A percentile compares a stretch with the other conserved stretches of the same genome.
Conservation (phyloP, 2,888 invertebrate genomes). For the Aleiodes leptofemur region DNA sequence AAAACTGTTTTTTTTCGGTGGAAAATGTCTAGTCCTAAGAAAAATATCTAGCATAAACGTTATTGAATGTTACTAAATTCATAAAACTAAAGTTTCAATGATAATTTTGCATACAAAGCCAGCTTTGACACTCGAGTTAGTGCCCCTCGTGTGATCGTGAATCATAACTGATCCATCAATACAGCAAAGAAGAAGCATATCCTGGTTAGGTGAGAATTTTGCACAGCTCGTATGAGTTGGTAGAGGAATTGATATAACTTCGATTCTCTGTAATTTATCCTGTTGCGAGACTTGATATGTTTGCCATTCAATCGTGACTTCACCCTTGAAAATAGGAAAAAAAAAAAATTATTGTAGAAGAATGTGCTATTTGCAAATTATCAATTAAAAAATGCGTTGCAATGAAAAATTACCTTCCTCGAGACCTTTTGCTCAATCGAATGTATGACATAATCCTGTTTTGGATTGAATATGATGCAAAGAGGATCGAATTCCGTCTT, state of each 20-base stretch:
- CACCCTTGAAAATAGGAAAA: constrained; percentile 73
- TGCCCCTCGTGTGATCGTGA: constrained; percentile 85
- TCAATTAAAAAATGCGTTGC: constrained; percentile 5
- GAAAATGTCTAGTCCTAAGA: no score
- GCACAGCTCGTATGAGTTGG: constrained; percentile 83
- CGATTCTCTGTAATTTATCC: constrained; percentile 79
- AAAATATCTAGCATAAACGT: no score
- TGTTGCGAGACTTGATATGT: constrained; percentile 79
- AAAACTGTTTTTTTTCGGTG: no score
- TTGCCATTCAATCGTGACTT: constrained; percentile 84
- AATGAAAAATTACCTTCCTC: constrained; percentile 76
- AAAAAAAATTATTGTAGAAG: constrained; percentile 9
- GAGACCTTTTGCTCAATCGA: constrained; percentile 90
- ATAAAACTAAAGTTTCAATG: background rate
- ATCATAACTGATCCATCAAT: constrained; percentile 90
- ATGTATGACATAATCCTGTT: constrained; percentile 83
- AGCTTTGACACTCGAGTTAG: constrained; percentile 85
- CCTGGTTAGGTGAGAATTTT: constrained; percentile 82
- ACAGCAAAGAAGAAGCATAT: constrained; percentile 87
- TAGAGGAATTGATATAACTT: constrained; percentile 82
- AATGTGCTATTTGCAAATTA: background rate
- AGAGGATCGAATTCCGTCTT: constrained; percentile 93
- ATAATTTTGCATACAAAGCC: constrained; percentile 82
- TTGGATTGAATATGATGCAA: constrained; percentile 86
- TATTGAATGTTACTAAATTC: no score